A percentile compares a stretch with the other conserved stretches of the same genome.
These are phyloP conservation scores for Drosophila tripunctata DNA, from an alignment of 2,888 invertebrate genomes.

Conservation along the genomic window DNA sequence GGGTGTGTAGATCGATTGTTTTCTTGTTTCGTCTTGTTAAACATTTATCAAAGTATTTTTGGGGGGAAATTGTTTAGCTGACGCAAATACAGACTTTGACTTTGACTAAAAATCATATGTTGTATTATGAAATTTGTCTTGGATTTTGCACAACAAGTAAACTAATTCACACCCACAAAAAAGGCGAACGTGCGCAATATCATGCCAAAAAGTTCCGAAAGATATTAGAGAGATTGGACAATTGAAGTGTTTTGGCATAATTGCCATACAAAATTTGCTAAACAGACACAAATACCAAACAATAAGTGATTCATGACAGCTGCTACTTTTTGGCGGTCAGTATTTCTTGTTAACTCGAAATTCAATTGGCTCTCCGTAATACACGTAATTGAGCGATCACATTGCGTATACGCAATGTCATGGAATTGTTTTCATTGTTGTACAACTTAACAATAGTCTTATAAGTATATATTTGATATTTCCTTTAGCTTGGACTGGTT, in stretches of 20 bases:
- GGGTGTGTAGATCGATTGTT: conserved; percentile 14
- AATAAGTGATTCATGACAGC: conserved; percentile 47
- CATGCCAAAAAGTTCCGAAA: conserved; percentile 46
- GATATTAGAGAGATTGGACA: conserved; percentile 27
- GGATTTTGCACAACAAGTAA: conserved; percentile 24
- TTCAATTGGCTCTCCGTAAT: conserved; percentile 41
- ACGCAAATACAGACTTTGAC: conserved; percentile 49
- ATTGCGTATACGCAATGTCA: conserved; percentile 52
- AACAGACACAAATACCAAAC: conserved; percentile 22
- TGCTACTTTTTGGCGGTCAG: conserved; percentile 35
- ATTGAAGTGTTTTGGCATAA: conserved; percentile 72
- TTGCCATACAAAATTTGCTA: conserved; percentile 53
- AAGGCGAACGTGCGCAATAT: conserved; percentile 57
- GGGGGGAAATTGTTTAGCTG: conserved; percentile 37
- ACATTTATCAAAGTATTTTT: conserved; percentile 47
- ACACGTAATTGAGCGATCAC: conserved; percentile 36
- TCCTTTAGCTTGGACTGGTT: conserved; percentile 91
- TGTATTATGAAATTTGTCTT: conserved; percentile 51
- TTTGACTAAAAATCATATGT: conserved; percentile 42
- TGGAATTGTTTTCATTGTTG: conserved; percentile 6
- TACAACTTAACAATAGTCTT: conserved; percentile 5
- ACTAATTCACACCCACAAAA: conserved; percentile 41
- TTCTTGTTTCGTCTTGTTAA: conserved; percentile 42
- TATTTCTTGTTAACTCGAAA: conserved; percentile 27
- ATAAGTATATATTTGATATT: not conserved